phyloP scores from a whole-genome alignment of 2,113 vertebrate species.

The Clarias macrocephalus region DNA sequence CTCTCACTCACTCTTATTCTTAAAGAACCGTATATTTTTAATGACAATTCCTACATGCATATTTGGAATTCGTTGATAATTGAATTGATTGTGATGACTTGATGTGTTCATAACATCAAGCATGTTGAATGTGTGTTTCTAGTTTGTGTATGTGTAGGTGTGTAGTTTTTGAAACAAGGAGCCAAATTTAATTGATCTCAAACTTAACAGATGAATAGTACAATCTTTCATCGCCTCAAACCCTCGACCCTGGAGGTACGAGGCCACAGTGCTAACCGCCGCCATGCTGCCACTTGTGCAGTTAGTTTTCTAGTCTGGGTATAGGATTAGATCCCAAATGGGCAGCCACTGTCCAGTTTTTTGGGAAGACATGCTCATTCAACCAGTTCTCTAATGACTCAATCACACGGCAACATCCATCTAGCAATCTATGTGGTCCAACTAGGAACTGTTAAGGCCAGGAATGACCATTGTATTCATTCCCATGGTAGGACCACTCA shows the following conservation, averaged over 20 bases:
- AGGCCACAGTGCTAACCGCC: too few species aligned
- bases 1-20: background rate
- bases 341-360: too few species aligned
- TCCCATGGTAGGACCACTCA: too few species aligned
- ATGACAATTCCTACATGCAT: background rate
- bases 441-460: too few species aligned
- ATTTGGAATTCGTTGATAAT: background rate
- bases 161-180: background rate
- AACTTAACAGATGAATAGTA: background rate
- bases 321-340: background rate
- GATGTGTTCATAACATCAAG: background rate
- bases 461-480: too few species aligned
- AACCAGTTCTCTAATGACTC: too few species aligned
- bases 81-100: background rate
- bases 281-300: background rate
- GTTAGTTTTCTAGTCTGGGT: background rate
- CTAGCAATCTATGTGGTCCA: too few species aligned
- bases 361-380: too few species aligned
- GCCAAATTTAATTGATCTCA: background rate
- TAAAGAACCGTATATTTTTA: background rate
- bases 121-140: background rate
- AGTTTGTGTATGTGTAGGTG: background rate
- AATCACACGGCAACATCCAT: too few species aligned
- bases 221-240: background rate
- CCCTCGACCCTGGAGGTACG: too few species aligned